Percentiles rank a stretch among this genome's conserved stretches.
phyloP scores from a whole-genome alignment of 2,888 invertebrate genomes.

The Odiellus spinosus region DNA sequence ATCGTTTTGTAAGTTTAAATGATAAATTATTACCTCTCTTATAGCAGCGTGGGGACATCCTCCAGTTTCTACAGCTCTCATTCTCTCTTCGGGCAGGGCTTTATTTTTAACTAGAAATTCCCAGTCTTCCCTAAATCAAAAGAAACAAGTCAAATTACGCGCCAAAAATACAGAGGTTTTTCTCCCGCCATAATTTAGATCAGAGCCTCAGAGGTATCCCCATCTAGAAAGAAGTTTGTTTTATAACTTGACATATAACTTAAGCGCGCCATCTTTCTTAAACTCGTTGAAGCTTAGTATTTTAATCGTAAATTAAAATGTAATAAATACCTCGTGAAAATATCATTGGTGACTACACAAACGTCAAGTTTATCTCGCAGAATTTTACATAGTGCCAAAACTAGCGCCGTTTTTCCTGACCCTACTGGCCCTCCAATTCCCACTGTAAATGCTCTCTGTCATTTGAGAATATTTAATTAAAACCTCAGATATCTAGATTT shows the following conservation, averaged over 20 bases:
- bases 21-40: conserved; percentile 22
- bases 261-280: too few species aligned
- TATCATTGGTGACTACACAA: conserved; percentile 30
- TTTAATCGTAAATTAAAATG: too few species aligned
- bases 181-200: too few species aligned
- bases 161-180: too few species aligned
- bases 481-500: neutral
- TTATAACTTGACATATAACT: too few species aligned
- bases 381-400: conserved; percentile 24
- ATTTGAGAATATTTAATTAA: conserved; percentile 1
- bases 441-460: conserved; percentile 27
- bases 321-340: conserved; percentile 25
- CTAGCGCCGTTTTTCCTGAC: conserved; percentile 28
- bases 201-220: too few species aligned
- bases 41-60: conserved; percentile 30
- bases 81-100: conserved; percentile 26
- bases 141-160: neutral
- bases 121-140: conserved; percentile 27
- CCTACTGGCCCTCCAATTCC: conserved; percentile 30
- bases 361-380: conserved; percentile 23
- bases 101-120: conserved; percentile 27
- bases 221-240: too few species aligned
- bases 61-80: conserved; percentile 29
- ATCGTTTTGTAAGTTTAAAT: too few species aligned
- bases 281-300: too few species aligned